Conservation (phyloP, 1,140 invertebrate genomes). For the Lucilia cuprina region DNA sequence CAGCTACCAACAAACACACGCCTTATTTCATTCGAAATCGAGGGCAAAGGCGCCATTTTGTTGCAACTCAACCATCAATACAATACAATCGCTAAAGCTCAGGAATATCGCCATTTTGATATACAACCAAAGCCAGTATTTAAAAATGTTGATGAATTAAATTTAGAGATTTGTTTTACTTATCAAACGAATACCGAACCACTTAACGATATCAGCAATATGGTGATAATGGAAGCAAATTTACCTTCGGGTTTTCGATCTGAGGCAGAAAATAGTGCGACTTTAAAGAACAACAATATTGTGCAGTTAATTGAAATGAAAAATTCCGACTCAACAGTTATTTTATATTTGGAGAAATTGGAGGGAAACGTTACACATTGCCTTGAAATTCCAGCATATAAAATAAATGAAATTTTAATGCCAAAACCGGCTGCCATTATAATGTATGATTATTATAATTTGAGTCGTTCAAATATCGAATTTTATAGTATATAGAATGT, state of each 20-base stretch:
- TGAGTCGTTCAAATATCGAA: neutral
- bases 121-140: constrained; percentile 78
- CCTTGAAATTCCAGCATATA: neutral
- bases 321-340: neutral
- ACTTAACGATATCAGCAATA: constrained; percentile 64
- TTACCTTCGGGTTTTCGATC: constrained; percentile 68
- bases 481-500: neutral
- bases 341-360: neutral
- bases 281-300: neutral
- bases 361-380: neutral
- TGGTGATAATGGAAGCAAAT: constrained; percentile 84
- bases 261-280: neutral
- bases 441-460: neutral
- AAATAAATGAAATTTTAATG: neutral
- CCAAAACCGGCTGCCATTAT: neutral
- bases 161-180: constrained; percentile 74
- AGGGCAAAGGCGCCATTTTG: neutral
- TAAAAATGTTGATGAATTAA: constrained; percentile 67
- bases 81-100: neutral
- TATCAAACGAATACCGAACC: constrained; percentile 55
- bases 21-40: neutral
- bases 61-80: neutral
- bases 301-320: neutral
- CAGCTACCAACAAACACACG: neutral
- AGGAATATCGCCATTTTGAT: constrained; percentile 64